Percentiles rank a stretch among this genome's conserved stretches.
Conservation (phyloP, 2,888 invertebrate species). For the Caenorhabditis becei region DNA sequence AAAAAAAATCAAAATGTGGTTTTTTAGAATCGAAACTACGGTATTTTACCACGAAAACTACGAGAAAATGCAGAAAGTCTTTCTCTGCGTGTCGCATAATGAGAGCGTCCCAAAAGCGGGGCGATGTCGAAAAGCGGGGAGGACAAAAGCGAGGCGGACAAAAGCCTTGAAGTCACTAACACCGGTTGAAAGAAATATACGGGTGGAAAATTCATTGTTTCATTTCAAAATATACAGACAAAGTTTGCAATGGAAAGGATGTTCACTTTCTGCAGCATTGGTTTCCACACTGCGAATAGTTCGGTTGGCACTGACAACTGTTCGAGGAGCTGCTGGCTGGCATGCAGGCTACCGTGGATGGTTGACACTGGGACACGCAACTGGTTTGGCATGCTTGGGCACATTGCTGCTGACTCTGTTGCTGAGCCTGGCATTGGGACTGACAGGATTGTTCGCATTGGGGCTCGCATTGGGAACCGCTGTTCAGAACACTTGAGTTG, state of each 20-base stretch:
- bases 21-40: too few relatives aligned
- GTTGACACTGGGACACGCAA: conserved; percentile 55
- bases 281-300: conserved; percentile 58
- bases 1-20: too few relatives aligned
- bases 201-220: not conserved
- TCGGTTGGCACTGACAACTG: conserved; percentile 55
- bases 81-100: too few relatives aligned
- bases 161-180: too few relatives aligned
- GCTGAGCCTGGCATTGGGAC: conserved; percentile 54
- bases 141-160: too few relatives aligned
- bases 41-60: too few relatives aligned
- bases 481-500: conserved; percentile 48
- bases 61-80: too few relatives aligned
- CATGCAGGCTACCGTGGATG: conserved; percentile 43
- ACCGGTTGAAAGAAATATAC: too few relatives aligned
- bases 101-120: too few relatives aligned
- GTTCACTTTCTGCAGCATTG: conserved; percentile 54
- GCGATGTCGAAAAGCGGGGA: too few relatives aligned
- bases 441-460: conserved; percentile 58
- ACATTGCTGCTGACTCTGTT: conserved; percentile 50
- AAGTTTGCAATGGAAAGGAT: too few relatives aligned
- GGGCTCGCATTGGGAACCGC: conserved; percentile 56
- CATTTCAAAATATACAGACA: conserved; percentile 35
- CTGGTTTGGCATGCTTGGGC: conserved; percentile 60
- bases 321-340: conserved; percentile 26